phyloP scores from a whole-genome alignment of 1,140 invertebrate genomes.

The Eumeta japonica region DNA sequence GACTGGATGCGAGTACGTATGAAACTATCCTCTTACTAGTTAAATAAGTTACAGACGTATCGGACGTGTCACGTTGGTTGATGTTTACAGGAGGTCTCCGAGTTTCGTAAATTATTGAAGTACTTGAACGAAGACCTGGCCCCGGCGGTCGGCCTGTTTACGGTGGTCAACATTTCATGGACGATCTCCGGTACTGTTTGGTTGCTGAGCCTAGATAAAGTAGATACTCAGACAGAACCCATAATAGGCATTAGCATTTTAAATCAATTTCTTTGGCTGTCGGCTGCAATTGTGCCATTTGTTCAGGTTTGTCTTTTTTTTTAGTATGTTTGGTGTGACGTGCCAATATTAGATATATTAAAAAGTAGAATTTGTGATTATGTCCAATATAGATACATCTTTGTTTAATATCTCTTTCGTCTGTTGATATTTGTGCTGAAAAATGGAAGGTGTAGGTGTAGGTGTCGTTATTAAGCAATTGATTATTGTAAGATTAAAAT shows the following conservation, averaged over 20 bases:
- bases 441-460: too few species aligned
- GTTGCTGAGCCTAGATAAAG: constrained; percentile 62
- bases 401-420: neutral
- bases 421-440: too few species aligned
- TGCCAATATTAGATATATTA: neutral
- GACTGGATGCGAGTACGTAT: constrained; percentile 74
- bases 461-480: too few species aligned
- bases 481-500: too few species aligned
- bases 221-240: constrained; percentile 57
- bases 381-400: neutral
- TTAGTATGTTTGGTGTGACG: too few species aligned
- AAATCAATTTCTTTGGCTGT: constrained; percentile 68
- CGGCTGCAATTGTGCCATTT: constrained; percentile 68
- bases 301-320: constrained; percentile 59
- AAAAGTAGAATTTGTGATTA: neutral
- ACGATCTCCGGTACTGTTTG: constrained; percentile 66
- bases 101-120: constrained; percentile 72
- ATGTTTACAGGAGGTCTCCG: constrained; percentile 65
- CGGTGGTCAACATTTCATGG: constrained; percentile 71
- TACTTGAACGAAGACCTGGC: constrained; percentile 74
- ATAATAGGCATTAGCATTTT: constrained; percentile 62
- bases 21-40: neutral
- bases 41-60: too few species aligned
- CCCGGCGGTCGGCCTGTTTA: constrained; percentile 71
- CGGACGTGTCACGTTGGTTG: too few species aligned